A percentile compares a stretch with the other conserved stretches of the same genome.
Evolutionary conservation across 2,888 invertebrate genomes (phyloP).

Genomic region (Hololepta plana): DNA sequence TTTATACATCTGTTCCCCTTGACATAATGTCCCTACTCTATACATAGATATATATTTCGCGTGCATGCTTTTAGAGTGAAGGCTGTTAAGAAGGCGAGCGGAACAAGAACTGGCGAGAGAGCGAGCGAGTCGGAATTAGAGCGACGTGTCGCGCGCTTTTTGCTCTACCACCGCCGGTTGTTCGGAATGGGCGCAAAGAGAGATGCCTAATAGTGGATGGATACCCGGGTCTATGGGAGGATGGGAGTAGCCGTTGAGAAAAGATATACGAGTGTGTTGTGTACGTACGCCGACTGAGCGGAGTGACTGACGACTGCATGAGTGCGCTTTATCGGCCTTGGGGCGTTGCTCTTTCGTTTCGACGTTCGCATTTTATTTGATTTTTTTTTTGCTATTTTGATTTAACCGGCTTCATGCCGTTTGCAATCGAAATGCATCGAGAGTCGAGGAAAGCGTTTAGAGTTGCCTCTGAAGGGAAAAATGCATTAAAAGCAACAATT

Average conservation of each 20-base stretch:
- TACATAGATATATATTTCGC: constrained; percentile 10
- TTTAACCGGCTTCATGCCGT: too few relatives aligned
- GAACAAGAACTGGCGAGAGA: constrained; percentile 10
- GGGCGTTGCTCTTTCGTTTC: constrained; percentile 16
- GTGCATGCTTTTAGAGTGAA: constrained; percentile 25
- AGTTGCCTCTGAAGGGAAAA: too few relatives aligned
- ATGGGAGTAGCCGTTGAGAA: constrained; percentile 20
- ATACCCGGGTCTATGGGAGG: constrained; percentile 11
- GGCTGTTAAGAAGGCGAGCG: constrained; percentile 29
- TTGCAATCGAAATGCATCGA: too few relatives aligned
- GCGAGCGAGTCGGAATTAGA: constrained; percentile 13
- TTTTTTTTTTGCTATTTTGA: not conserved
- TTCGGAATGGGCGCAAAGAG: too few relatives aligned
- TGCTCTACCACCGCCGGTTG: too few relatives aligned
- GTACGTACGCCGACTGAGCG: constrained; percentile 21
- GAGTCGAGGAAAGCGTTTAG: too few relatives aligned
- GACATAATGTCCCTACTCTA: constrained; percentile 37
- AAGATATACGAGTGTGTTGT: constrained; percentile 34
- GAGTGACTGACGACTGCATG: constrained; percentile 11
- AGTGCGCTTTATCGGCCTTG: constrained; percentile 20
- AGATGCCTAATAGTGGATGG: too few relatives aligned
- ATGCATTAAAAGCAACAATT: too few relatives aligned
- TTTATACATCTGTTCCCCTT: constrained; percentile 40
- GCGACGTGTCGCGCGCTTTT: too few relatives aligned
- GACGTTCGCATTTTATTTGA: too few relatives aligned